phyloP scores from a whole-genome alignment of 2,888 invertebrate genomes.

The Drosophila conformis region DNA sequence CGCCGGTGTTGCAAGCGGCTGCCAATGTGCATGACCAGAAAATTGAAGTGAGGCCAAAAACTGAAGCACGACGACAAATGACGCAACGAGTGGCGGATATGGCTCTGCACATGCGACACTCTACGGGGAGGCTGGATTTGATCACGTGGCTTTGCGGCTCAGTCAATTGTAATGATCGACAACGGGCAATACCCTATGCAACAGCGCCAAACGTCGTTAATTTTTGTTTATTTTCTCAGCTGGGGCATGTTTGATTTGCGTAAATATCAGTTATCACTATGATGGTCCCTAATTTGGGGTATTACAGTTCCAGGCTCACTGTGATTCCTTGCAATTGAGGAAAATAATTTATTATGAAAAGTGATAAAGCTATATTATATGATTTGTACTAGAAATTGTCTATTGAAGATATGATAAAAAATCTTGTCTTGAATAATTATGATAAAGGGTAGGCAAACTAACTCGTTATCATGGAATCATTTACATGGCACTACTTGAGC shows the following conservation, averaged over 20 bases:
- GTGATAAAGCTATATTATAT: too few relatives aligned
- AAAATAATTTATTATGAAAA: too few relatives aligned
- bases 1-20: conserved; percentile 64
- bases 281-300: neutral
- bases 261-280: neutral
- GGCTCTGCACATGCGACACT: conserved; percentile 13
- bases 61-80: conserved; percentile 73
- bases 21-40: conserved; percentile 80
- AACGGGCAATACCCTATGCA: conserved; percentile 24
- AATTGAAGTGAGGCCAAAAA: conserved; percentile 75
- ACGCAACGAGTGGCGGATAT: conserved; percentile 42
- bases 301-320: too few relatives aligned
- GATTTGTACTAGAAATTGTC: too few relatives aligned
- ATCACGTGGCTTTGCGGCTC: conserved; percentile 58
- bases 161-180: conserved; percentile 74
- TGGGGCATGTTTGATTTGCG: neutral
- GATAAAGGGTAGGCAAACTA: too few relatives aligned
- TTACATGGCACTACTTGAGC: too few relatives aligned
- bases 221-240: conserved; percentile 18
- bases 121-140: neutral
- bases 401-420: too few relatives aligned
- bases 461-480: too few relatives aligned
- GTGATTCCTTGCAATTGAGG: too few relatives aligned
- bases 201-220: conserved; percentile 30
- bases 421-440: too few relatives aligned